Conservation (phyloP, 2,113 vertebrate species). For the Notothenia coriiceps region DNA sequence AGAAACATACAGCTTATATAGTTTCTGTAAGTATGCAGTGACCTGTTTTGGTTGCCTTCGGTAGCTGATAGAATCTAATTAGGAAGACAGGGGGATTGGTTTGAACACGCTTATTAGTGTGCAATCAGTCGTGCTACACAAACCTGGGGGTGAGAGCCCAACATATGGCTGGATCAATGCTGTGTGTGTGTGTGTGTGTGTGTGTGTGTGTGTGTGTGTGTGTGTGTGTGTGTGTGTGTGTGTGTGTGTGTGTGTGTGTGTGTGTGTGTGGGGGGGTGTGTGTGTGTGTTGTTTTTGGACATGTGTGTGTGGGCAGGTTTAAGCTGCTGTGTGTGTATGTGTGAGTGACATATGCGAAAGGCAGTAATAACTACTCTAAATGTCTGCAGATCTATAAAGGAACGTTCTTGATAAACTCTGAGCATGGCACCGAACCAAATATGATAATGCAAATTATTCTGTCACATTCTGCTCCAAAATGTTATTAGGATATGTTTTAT, state of each 20-base stretch:
- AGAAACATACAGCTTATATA: neutral
- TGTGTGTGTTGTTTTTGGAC: too few relatives aligned
- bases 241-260: neutral
- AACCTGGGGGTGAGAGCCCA: constrained; percentile 41
- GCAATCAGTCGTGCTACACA: constrained; percentile 42
- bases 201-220: neutral
- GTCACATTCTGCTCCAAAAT: too few relatives aligned
- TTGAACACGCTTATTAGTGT: constrained; percentile 62
- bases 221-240: neutral
- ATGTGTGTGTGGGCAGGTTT: too few relatives aligned
- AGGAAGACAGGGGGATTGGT: constrained; percentile 38
- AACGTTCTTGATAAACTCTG: neutral
- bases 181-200: constrained; percentile 32
- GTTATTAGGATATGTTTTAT: too few relatives aligned
- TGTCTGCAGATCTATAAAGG: constrained; percentile 20
- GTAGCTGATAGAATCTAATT: constrained; percentile 65
- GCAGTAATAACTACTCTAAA: constrained; percentile 4
- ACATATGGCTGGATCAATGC: constrained; percentile 51
- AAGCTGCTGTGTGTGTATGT: too few relatives aligned
- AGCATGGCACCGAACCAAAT: too few relatives aligned
- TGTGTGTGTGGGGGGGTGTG: neutral
- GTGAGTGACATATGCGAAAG: constrained; percentile 1
- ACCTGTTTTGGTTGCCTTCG: constrained; percentile 32
- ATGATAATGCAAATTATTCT: too few relatives aligned
- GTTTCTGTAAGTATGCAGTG: constrained; percentile 37